Evolutionary conservation across 2,797 vertebrate genomes (phyloP).

Genomic region (Parauchenoglanis punctatus): DNA sequence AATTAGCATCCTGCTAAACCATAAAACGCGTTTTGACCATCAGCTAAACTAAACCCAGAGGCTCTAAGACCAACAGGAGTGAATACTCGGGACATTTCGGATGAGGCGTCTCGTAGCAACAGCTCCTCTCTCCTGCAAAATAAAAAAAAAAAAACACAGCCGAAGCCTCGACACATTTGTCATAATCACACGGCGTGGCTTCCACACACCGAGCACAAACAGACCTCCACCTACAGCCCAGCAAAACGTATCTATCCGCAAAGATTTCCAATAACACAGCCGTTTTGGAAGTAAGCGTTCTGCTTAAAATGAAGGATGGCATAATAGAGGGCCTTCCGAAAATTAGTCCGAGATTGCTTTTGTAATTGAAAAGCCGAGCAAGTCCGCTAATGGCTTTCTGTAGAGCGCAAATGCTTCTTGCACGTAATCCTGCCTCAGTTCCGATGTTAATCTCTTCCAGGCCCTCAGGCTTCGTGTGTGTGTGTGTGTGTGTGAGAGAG

Average conservation of each 20-base stretch:
- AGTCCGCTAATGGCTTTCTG: constrained; percentile 49
- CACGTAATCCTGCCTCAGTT: constrained; percentile 34
- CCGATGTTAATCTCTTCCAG: constrained; percentile 46
- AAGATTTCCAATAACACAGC: constrained; percentile 33
- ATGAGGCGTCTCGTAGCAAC: constrained; percentile 21
- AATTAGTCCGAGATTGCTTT: constrained; percentile 48
- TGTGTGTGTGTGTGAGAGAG: not conserved
- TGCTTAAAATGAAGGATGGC: constrained; percentile 46
- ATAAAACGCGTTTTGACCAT: not conserved
- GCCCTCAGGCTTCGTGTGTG: constrained; percentile 33
- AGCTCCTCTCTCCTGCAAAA: not conserved
- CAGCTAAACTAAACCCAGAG: not conserved
- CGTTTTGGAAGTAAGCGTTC: constrained; percentile 10
- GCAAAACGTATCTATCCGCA: not conserved
- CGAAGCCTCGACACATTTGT: constrained; percentile 6
- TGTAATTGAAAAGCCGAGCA: constrained; percentile 49
- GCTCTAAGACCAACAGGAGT: not conserved
- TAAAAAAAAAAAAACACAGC: not conserved
- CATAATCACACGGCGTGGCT: not conserved
- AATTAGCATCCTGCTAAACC: not conserved
- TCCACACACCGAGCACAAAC: constrained; percentile 5
- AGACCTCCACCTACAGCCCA: not conserved
- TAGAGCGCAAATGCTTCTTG: constrained; percentile 42
- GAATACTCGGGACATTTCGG: not conserved
- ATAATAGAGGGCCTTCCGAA: constrained; percentile 34